Conservation (phyloP, 1,140 invertebrate species). For the Eurytemora carolleeae region DNA sequence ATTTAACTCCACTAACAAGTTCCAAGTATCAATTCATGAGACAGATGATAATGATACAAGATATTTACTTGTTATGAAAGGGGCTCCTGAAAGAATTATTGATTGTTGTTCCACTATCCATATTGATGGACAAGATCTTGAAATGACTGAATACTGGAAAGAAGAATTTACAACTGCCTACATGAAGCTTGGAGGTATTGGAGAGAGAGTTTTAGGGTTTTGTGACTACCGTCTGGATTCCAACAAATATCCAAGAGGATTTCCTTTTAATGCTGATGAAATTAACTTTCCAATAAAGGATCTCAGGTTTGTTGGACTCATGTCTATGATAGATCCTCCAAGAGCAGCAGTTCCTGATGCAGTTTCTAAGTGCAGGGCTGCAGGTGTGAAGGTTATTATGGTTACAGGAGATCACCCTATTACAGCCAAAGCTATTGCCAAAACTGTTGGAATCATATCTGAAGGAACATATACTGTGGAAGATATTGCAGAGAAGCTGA, state of each 20-base stretch:
- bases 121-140: slow-evolving; percentile 84
- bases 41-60: slow-evolving; percentile 78
- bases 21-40: slow-evolving; percentile 86
- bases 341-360: slow-evolving; percentile 49
- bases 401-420: slow-evolving; percentile 63
- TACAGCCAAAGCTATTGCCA: slow-evolving; percentile 53
- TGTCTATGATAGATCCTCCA: slow-evolving; percentile 60
- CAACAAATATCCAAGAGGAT: slow-evolving; percentile 28
- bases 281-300: slow-evolving; percentile 47
- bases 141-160: slow-evolving; percentile 91
- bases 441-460: slow-evolving; percentile 45
- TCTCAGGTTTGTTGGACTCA: slow-evolving; percentile 49
- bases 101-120: slow-evolving; percentile 88
- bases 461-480: slow-evolving; percentile 42
- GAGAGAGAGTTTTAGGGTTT: slow-evolving; percentile 81
- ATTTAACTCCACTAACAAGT: slow-evolving; percentile 97
- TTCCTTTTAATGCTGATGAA: slow-evolving; percentile 36
- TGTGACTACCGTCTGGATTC: slow-evolving; percentile 31
- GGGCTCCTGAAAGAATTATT: slow-evolving; percentile 91
- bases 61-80: slow-evolving; percentile 95
- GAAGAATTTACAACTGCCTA: slow-evolving; percentile 96
- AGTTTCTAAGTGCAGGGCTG: slow-evolving; percentile 43
- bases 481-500: slow-evolving; percentile 41
- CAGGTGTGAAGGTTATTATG: slow-evolving; percentile 59
- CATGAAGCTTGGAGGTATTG: slow-evolving; percentile 87